Percentiles rank a stretch among this genome's conserved stretches.
Evolutionary conservation across 2,113 vertebrate genomes (phyloP).

Genomic region (Amazona vittata): DNA sequence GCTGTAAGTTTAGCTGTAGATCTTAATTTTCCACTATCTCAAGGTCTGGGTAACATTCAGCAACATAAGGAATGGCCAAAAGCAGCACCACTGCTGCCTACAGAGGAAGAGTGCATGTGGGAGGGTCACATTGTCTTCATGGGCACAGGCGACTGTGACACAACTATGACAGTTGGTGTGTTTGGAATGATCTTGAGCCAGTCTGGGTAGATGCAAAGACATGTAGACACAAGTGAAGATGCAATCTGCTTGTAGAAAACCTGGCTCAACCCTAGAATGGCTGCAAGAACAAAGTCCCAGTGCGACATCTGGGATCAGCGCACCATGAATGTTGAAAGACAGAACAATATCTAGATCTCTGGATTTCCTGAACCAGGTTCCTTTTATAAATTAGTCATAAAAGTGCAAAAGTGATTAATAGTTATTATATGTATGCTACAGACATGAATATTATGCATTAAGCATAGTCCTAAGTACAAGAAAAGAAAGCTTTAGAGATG

Average conservation of each 20-base stretch:
- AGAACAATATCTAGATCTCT: not conserved
- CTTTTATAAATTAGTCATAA: not conserved
- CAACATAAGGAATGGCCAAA: not conserved
- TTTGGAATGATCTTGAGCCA: not conserved
- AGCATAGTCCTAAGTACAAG: not conserved
- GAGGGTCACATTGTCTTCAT: not conserved
- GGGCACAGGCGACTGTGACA: not conserved
- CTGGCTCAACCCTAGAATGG: not conserved
- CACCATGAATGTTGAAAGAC: not conserved
- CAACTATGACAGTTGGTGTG: rapidly evolving
- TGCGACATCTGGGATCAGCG: not conserved
- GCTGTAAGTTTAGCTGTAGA: not conserved
- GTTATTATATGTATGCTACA: not conserved
- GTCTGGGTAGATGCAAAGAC: not conserved
- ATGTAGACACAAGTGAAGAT: not conserved
- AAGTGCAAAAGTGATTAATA: not conserved
- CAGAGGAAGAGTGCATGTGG: rapidly evolving
- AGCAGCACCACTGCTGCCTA: not conserved
- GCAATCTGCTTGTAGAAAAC: not conserved
- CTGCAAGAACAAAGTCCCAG: not conserved
- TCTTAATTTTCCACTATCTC: not conserved
- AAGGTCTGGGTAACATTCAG: not conserved
- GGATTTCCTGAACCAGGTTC: not conserved
- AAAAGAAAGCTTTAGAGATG: not conserved
- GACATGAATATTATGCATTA: not conserved